These are phyloP conservation scores for Diorhabda carinulata DNA, from an alignment of 1,140 invertebrate genomes.

Conservation along the genomic window DNA sequence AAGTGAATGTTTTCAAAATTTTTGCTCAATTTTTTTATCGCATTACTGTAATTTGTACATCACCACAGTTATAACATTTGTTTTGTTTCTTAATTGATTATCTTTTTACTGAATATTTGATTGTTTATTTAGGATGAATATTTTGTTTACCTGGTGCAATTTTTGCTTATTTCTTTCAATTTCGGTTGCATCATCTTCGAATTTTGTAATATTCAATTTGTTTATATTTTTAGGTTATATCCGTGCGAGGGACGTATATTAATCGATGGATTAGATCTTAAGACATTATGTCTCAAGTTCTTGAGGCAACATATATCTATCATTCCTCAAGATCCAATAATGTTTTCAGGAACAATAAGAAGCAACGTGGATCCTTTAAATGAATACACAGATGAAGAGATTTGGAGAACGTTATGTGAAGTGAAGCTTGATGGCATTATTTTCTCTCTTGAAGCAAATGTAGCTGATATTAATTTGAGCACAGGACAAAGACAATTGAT, in stretches of 20 bases:
- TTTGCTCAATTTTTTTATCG: too few species aligned
- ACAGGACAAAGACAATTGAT: conserved; percentile 76
- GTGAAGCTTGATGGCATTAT: conserved; percentile 40
- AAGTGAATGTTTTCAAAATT: too few species aligned
- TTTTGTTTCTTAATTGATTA: too few species aligned
- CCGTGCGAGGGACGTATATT: conserved; percentile 53
- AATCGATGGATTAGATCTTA: conserved; percentile 59
- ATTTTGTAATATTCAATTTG: neutral
- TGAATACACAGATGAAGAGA: conserved; percentile 48
- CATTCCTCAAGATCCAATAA: conserved; percentile 82
- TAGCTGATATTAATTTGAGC: conserved; percentile 52
- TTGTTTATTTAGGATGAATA: too few species aligned
- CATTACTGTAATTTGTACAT: too few species aligned
- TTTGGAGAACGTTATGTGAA: conserved; percentile 40
- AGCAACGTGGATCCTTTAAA: conserved; percentile 28
- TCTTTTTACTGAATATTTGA: too few species aligned
- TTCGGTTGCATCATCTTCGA: too few species aligned
- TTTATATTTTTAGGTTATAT: conserved; percentile 48
- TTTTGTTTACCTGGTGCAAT: too few species aligned
- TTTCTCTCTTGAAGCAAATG: conserved; percentile 16
- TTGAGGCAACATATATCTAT: conserved; percentile 72
- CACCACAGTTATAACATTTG: too few species aligned
- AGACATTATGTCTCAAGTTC: conserved; percentile 63
- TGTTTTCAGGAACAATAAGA: conserved; percentile 63
- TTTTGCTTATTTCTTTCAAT: too few species aligned